These are phyloP conservation scores for Pipistrellus nathusii DNA, from an alignment of 2,797 vertebrate genomes.

Conservation along the genomic window DNA sequence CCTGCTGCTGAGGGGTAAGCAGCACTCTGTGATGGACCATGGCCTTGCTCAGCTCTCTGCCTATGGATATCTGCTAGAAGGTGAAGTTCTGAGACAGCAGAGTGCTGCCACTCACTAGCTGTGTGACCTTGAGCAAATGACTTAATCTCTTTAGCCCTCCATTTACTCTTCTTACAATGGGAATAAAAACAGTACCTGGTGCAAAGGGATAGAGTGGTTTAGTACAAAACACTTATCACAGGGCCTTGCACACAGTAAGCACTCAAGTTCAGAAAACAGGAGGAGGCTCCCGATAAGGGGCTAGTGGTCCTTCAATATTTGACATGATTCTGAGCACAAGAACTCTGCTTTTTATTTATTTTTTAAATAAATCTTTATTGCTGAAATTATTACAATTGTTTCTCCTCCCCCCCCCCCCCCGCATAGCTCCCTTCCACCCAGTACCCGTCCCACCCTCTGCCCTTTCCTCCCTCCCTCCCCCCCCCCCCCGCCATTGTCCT, in stretches of 20 bases:
- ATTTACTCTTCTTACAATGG: not conserved
- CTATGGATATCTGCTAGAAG: not conserved
- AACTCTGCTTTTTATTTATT: not conserved
- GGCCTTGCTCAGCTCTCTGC: not conserved
- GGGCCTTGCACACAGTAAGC: not conserved
- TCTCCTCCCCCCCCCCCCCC: too few relatives aligned
- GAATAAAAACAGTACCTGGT: not conserved
- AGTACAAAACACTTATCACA: not conserved
- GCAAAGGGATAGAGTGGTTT: not conserved
- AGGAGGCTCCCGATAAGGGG: not conserved
- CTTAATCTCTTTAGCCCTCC: not conserved
- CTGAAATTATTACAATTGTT: too few relatives aligned
- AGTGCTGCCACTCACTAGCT: not conserved
- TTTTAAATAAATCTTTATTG: too few relatives aligned
- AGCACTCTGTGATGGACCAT: accelerated
- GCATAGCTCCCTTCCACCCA: too few relatives aligned
- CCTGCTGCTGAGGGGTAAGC: not conserved
- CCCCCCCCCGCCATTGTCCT: too few relatives aligned
- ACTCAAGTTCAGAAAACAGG: not conserved
- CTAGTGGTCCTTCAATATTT: not conserved
- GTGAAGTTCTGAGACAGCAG: not conserved
- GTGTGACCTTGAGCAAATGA: not conserved
- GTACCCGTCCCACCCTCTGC: too few relatives aligned
- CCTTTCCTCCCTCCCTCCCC: too few relatives aligned
- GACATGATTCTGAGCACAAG: not conserved